These are phyloP conservation scores for Bombus ignitus DNA, from an alignment of 1,140 invertebrate species.

Conservation along the genomic window DNA sequence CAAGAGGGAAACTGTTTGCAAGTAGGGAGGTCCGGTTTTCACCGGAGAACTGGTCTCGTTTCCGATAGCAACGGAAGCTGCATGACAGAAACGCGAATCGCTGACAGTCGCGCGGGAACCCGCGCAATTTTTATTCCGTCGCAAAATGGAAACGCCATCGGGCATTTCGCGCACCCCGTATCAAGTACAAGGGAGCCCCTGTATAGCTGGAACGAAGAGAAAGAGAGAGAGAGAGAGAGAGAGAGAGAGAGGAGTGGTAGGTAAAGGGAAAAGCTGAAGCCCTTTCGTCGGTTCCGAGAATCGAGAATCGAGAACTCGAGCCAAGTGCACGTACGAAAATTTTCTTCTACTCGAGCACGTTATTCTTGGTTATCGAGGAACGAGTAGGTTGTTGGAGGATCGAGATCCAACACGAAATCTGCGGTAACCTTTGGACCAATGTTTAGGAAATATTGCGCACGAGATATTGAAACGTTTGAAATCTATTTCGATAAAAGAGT, in stretches of 20 bases:
- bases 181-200: slow-evolving; percentile 59
- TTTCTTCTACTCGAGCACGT: background rate
- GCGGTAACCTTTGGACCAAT: background rate
- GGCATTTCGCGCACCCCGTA: slow-evolving; percentile 54
- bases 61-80: background rate
- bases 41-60: slow-evolving; percentile 6
- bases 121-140: slow-evolving; percentile 54
- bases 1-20: background rate
- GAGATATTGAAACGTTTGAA: slow-evolving; percentile 4
- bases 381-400: background rate
- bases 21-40: slow-evolving; percentile 12
- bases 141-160: slow-evolving; percentile 63
- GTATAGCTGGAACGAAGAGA: slow-evolving; percentile 22
- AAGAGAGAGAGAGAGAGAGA: background rate
- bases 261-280: background rate
- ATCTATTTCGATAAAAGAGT: background rate
- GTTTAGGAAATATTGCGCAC: background rate
- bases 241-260: background rate
- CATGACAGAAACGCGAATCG: slow-evolving; percentile 37
- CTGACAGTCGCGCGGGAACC: slow-evolving; percentile 6
- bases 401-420: background rate
- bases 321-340: background rate
- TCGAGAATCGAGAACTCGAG: background rate
- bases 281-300: background rate
- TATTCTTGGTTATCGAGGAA: background rate